Evolutionary conservation across 2,888 invertebrate genomes (phyloP), one percentile per base, ranked within the genome.

Genomic region (Amiota communis): DNA sequence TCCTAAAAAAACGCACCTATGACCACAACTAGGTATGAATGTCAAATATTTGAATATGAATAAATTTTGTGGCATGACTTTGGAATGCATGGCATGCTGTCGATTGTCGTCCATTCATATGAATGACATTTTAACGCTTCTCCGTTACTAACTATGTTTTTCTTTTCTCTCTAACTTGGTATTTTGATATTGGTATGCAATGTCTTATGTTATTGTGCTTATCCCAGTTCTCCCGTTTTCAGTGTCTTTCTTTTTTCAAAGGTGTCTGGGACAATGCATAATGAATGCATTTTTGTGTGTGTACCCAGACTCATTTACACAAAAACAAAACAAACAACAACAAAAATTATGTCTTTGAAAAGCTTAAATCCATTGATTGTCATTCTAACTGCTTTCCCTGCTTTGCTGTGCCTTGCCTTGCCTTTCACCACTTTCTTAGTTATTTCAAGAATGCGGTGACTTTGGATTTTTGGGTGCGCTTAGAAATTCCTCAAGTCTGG

Each of bases 241-340:
- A 17, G 17, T 20, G 11, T 65, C 20, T 65, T 3, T 65, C 11
- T 51, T 11, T 51, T 4, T 51, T n/a, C n/a, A 51, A 51, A 65
- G 65, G 65, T 65, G 65, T 65, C 65, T 65, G 65, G 49, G 65
- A 15, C 65, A 65, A 65, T 65, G 49, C 48, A 65, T 49, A 48
- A 48, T 65, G 47, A 20, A 59, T 65, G 65, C 10, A 59, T n/a
- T 59, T 59, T 23, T 49, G 17, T 65, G 47, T 65, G 65, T 65
- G 48, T 49, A 65, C 47, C 15, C 65, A 65, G 49, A 47, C 65
- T 65, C 49, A 49, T 65, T 63, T 13, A 15, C 11, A 20, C 15
- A 59, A 17, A 59, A 10, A 17, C 9, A 17, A 53, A 36, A 36
- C 36, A 36, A 36, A 36, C 3, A 36, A 2, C 36, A 36, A 23